Conservation (phyloP, 2,113 vertebrate species). For the Edolisoma coerulescens region DNA sequence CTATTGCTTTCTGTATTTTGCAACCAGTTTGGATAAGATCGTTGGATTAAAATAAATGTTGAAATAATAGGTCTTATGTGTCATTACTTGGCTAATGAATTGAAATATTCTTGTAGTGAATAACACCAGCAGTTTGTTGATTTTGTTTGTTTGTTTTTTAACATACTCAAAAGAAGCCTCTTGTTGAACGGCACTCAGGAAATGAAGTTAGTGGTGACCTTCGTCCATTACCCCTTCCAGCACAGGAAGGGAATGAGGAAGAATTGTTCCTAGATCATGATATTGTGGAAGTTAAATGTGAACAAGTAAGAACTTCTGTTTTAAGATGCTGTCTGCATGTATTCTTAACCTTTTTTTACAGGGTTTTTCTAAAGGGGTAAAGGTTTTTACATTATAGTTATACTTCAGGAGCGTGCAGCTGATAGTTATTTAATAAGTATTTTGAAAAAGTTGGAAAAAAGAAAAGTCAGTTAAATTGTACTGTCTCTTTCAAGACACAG, state of each 20-base stretch:
- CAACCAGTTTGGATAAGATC: background rate
- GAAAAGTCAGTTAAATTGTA: background rate
- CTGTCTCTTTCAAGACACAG: background rate
- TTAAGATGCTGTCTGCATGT: background rate
- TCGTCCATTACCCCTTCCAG: background rate
- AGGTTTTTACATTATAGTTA: background rate
- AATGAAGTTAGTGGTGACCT: background rate
- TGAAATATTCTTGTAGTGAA: background rate
- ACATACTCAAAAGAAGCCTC: constrained; percentile 51
- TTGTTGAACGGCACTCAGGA: constrained; percentile 75
- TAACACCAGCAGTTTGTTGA: background rate
- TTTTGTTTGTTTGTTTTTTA: background rate
- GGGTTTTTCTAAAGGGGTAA: background rate
- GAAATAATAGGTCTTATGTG: background rate
- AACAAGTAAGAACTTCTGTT: constrained; percentile 60
- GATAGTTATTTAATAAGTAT: background rate
- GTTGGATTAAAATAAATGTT: background rate
- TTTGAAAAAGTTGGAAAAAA: background rate
- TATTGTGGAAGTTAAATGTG: background rate
- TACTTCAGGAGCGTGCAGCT: background rate
- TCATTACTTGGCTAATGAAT: background rate
- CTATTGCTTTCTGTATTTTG: background rate
- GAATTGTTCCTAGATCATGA: background rate
- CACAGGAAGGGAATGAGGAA: background rate
- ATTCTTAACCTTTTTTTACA: background rate